These are phyloP conservation scores for Epizoanthus ramosus DNA, from an alignment of 92 coral and sea anemone species.

Conservation along the genomic window DNA sequence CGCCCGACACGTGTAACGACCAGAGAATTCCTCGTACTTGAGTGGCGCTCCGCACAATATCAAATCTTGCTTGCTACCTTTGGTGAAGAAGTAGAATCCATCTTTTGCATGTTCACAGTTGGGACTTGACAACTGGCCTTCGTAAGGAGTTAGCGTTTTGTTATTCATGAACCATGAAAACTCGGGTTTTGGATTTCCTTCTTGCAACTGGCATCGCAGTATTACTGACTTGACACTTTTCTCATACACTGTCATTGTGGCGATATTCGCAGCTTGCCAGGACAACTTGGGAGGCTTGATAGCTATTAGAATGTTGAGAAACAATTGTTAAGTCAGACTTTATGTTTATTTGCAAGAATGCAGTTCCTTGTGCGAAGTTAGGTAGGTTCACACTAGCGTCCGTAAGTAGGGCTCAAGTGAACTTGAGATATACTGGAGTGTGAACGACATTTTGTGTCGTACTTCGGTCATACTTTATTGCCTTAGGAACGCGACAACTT, in stretches of 20 bases:
- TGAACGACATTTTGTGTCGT: too few relatives aligned
- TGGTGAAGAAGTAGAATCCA: constrained; percentile 12
- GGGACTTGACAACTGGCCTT: constrained; percentile 12
- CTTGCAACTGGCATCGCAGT: background rate
- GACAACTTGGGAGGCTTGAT: constrained; percentile 24
- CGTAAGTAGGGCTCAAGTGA: too few relatives aligned
- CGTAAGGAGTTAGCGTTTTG: background rate
- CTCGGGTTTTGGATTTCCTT: constrained; percentile 23
- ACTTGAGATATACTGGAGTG: too few relatives aligned
- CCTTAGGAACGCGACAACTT: too few relatives aligned
- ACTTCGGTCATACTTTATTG: too few relatives aligned
- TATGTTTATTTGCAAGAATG: background rate
- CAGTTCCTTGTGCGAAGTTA: background rate
- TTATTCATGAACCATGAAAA: constrained; percentile 31
- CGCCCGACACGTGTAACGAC: constrained; percentile 20
- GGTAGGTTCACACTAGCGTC: too few relatives aligned
- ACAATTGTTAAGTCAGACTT: background rate
- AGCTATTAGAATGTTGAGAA: constrained; percentile 5
- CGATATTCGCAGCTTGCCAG: background rate
- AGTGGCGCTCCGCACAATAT: constrained; percentile 20
- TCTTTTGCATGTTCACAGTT: constrained; percentile 16
- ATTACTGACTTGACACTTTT: background rate
- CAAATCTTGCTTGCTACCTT: constrained; percentile 29
- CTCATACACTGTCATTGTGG: background rate
- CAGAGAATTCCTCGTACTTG: constrained; percentile 20